Evolutionary conservation across 1,140 invertebrate genomes (phyloP), one percentile per base, ranked within the genome.

Genomic region (Drosophila prosaltans): DNA sequence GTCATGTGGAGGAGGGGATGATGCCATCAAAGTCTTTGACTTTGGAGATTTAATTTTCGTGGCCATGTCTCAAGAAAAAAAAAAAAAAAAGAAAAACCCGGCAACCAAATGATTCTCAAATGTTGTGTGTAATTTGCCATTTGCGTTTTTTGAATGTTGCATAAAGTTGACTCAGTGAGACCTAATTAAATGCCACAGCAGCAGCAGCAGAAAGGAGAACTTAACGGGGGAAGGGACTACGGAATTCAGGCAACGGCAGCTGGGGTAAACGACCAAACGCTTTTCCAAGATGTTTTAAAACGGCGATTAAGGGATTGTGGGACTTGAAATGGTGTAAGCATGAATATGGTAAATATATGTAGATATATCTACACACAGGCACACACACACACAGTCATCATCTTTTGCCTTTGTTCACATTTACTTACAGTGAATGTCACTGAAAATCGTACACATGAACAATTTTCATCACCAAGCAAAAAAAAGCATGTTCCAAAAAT

Each of bases 51-150:
- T 84, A 72, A 88, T 88, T 89, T 89, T 65, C 83, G 4, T 26
- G 45, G n/a, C n/a, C 45, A 51, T 51, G 45, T 51, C 45, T 51
- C 45, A 51, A 5, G 8, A 51, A 51, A 16, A 51, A 51, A 26
- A 51, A 51, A 51, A n/a, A 51, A 26, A 9, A 51, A 1, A 24
- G 26, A 36, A 67, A 77, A 78, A 16, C 16, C 70, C 51, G 75
- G 65, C 67, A 28, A 63, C 65, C 66, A 77, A 80, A 60, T 72
- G 67, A 70, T 72, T 69, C 68, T 51, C 82, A 74, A 86, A 86
- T 82, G 75, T 72, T 78, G 69, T 86, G 81, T 80, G 81, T 86
- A 80, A 80, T 80, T 66, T 72, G 65, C 81, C 71, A 54, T 78
- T 80, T 66, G 72, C 51, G 78, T 71, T 57, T 67, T 30, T 65